Conservation (phyloP, 2,113 vertebrate genomes). For the Phaethornis superciliosus region DNA sequence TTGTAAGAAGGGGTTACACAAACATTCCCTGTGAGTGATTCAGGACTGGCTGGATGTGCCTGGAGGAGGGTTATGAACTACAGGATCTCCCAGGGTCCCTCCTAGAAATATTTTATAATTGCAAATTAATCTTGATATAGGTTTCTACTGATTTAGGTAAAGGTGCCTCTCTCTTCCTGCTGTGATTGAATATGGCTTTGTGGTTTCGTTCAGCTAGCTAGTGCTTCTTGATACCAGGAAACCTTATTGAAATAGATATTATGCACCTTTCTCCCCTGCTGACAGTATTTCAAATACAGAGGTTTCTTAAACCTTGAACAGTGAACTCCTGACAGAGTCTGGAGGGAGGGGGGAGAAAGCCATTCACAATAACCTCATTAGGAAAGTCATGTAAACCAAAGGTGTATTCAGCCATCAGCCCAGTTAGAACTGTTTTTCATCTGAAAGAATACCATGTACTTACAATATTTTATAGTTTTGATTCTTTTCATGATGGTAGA, state of each 20-base stretch:
- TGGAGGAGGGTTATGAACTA: constrained; percentile 33
- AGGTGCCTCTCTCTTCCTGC: background rate
- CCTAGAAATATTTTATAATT: background rate
- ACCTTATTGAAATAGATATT: background rate
- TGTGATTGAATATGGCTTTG: background rate
- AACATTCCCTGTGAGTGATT: background rate
- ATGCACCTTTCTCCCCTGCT: background rate
- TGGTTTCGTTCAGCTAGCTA: background rate
- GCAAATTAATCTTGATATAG: background rate
- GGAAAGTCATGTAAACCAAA: background rate
- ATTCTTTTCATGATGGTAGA: background rate
- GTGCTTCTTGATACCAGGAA: background rate
- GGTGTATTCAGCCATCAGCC: background rate
- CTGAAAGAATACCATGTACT: background rate
- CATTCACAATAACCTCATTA: background rate
- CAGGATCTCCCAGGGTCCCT: background rate
- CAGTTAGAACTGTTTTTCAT: background rate
- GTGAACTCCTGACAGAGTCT: background rate
- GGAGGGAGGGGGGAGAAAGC: background rate
- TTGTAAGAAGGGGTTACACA: constrained; percentile 35
- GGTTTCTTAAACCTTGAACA: background rate
- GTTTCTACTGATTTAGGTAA: background rate
- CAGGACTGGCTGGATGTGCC: background rate
- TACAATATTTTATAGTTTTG: background rate
- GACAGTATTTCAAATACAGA: background rate